phyloP scores from a whole-genome alignment of 2,888 invertebrate genomes.

The Altica lythri region DNA sequence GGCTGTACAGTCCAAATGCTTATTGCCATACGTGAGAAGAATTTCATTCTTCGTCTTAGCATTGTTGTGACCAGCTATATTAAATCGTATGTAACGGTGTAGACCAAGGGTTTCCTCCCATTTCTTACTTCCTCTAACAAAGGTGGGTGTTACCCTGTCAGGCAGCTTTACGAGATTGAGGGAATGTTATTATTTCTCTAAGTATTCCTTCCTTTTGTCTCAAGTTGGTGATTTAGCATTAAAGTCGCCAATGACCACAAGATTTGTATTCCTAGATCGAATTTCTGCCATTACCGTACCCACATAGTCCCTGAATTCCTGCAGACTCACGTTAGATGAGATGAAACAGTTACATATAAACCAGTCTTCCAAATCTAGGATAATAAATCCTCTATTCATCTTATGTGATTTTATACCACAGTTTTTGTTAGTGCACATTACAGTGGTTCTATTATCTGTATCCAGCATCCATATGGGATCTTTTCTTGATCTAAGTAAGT shows the following conservation, averaged over 20 bases:
- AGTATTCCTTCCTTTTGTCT: slow-evolving; percentile 6
- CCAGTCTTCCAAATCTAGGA: neutral
- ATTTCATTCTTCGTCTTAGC: neutral
- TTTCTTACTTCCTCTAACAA: slow-evolving; percentile 1
- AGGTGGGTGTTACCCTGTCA: slow-evolving; percentile 6
- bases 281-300: neutral
- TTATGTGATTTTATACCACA: neutral
- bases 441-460: neutral
- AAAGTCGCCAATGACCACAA: slow-evolving; percentile 14
- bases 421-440: neutral
- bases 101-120: slow-evolving; percentile 3
- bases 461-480: neutral
- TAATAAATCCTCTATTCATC: neutral
- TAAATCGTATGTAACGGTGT: neutral
- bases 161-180: neutral
- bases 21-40: too few relatives aligned
- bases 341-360: slow-evolving; percentile 6
- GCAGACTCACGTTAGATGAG: slow-evolving; percentile 9
- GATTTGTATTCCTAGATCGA: neutral
- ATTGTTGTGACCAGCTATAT: neutral
- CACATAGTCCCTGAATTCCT: neutral
- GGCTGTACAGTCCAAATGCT: neutral
- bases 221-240: slow-evolving; percentile 20
- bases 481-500: neutral
- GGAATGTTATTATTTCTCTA: slow-evolving; percentile 10